Evolutionary conservation across 2,113 vertebrate species (phyloP).

Genomic region (Capricornis sumatraensis): DNA sequence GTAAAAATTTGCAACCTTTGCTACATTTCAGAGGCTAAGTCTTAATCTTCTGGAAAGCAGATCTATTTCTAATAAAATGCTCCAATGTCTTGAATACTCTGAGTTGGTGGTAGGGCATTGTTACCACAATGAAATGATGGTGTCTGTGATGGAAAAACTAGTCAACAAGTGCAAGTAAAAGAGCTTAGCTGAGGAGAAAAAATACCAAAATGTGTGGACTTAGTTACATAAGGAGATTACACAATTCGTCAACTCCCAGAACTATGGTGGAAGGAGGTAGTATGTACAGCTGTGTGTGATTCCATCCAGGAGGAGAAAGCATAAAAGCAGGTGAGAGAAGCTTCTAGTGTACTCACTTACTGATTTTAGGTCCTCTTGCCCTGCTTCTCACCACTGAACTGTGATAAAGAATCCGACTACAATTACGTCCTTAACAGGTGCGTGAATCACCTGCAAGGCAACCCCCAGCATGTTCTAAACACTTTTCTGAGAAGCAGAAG

Average conservation of each 20-base stretch:
- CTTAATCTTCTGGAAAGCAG: background rate
- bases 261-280: background rate
- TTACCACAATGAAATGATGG: background rate
- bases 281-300: background rate
- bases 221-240: background rate
- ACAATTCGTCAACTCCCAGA: background rate
- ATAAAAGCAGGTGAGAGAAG: background rate
- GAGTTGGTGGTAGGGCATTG: background rate
- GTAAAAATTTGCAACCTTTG: background rate
- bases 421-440: background rate
- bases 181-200: background rate
- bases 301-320: background rate
- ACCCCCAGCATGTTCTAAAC: background rate
- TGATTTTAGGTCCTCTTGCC: fast-evolving
- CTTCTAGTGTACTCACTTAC: background rate
- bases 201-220: background rate
- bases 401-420: background rate
- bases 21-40: background rate
- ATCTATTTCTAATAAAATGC: background rate
- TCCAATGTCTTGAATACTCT: background rate
- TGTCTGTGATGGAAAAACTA: background rate
- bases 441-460: background rate
- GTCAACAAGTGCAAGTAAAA: background rate
- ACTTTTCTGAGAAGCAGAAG: background rate
- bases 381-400: background rate